These are phyloP conservation scores for Penaeus vannamei DNA, from an alignment of 1,140 invertebrate genomes.

Conservation along the genomic window DNA sequence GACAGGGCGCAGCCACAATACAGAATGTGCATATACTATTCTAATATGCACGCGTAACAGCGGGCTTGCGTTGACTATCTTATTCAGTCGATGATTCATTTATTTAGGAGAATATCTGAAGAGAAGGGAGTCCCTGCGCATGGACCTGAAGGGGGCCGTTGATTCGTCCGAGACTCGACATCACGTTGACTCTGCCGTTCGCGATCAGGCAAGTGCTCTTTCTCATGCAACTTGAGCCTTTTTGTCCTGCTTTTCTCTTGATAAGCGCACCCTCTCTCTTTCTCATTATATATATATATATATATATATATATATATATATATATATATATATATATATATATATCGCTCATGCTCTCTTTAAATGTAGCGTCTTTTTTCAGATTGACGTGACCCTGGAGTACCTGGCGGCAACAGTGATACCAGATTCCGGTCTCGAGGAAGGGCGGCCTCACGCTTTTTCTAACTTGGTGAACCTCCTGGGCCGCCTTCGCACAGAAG, in stretches of 20 bases:
- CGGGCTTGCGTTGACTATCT: not conserved
- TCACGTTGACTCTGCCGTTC: not conserved
- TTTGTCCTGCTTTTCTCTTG: not conserved
- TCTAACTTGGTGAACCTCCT: too few relatives aligned
- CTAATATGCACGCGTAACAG: not conserved
- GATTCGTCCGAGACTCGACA: not conserved
- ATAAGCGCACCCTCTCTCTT: not conserved
- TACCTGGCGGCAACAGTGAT: too few relatives aligned
- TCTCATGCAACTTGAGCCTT: too few relatives aligned
- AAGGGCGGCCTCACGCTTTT: too few relatives aligned
- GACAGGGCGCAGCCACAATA: too few relatives aligned
- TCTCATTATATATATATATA: not conserved
- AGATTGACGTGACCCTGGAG: too few relatives aligned
- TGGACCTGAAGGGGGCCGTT: not conserved
- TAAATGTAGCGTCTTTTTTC: too few relatives aligned
- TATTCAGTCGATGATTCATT: not conserved
- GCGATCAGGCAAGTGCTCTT: not conserved
- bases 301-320: not conserved
- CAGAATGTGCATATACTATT: not conserved
- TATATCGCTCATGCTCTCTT: too few relatives aligned
- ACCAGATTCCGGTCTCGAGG: too few relatives aligned
- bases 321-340: too few relatives aligned
- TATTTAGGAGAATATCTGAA: not conserved
- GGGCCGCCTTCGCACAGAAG: too few relatives aligned
- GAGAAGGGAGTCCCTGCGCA: not conserved